Percentiles rank a stretch among this genome's conserved stretches.
Evolutionary conservation across 1,140 invertebrate genomes (phyloP).

Genomic region (Drosophila cardini): DNA sequence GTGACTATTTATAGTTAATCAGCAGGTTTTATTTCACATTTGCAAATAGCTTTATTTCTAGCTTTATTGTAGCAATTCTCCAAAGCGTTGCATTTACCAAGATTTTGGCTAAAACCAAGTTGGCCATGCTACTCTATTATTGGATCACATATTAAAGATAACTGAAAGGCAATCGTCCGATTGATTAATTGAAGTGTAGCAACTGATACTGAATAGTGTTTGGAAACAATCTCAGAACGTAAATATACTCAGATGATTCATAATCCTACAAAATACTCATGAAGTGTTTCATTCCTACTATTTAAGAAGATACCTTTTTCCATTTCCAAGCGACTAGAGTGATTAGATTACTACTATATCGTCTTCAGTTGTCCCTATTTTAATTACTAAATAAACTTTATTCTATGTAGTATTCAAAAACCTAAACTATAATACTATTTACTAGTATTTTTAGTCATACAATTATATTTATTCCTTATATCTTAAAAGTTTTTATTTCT

Average conservation of each 20-base stretch:
- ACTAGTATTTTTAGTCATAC: too few species aligned
- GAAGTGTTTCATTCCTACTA: background rate
- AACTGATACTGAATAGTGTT: constrained; percentile 1
- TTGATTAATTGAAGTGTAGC: constrained; percentile 6
- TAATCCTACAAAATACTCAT: background rate
- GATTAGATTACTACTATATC: constrained; percentile 3
- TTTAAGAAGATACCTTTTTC: background rate
- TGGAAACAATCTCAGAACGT: background rate
- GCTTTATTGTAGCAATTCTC: too few species aligned
- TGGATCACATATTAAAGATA: background rate
- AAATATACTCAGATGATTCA: background rate
- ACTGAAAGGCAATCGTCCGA: background rate
- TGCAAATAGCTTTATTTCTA: too few species aligned
- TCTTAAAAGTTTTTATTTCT: too few species aligned
- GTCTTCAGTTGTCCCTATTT: background rate
- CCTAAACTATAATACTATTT: too few species aligned
- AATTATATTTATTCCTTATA: too few species aligned
- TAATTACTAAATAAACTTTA: too few species aligned
- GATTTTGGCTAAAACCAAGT: too few species aligned
- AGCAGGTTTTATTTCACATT: too few species aligned
- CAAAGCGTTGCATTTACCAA: too few species aligned
- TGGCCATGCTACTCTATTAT: background rate
- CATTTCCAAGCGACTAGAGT: background rate
- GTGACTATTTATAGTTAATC: too few species aligned
- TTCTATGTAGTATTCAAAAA: too few species aligned